These are phyloP conservation scores for Clarias gariepinus DNA, from an alignment of 2,113 vertebrate species.

Conservation along the genomic window DNA sequence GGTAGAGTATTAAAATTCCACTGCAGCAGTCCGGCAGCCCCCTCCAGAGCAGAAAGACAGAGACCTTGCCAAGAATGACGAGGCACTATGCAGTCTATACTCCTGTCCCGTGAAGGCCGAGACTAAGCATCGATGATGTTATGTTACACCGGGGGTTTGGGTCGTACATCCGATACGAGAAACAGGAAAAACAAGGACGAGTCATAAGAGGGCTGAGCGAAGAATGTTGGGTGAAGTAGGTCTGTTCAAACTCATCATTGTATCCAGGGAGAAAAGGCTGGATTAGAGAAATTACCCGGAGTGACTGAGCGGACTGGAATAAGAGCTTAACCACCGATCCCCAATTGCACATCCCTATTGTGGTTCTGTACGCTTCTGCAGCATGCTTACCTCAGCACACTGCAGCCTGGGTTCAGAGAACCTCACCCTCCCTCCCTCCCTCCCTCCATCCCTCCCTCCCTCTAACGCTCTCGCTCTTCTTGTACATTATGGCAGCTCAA, in stretches of 20 bases:
- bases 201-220: neutral
- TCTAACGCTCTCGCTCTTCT: constrained; percentile 7
- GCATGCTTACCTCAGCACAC: constrained; percentile 58
- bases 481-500: neutral
- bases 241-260: constrained; percentile 26
- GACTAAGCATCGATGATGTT: constrained; percentile 20
- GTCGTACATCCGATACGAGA: constrained; percentile 6
- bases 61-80: constrained; percentile 48
- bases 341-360: neutral
- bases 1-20: constrained; percentile 57
- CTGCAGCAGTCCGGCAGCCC: constrained; percentile 43
- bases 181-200: constrained; percentile 35
- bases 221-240: constrained; percentile 10
- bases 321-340: constrained; percentile 18
- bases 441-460: constrained; percentile 29
- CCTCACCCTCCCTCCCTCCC: constrained; percentile 20
- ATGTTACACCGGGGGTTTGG: constrained; percentile 17
- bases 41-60: constrained; percentile 34
- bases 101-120: neutral
- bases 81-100: constrained; percentile 39
- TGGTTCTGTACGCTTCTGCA: constrained; percentile 35
- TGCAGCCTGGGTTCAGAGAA: neutral
- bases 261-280: constrained; percentile 24
- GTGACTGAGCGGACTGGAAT: constrained; percentile 35
- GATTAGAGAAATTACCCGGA: constrained; percentile 33